Evolutionary conservation across 2,113 vertebrate genomes (phyloP), one percentile per base, ranked within the genome.

Genomic region (Engystomops pustulosus): DNA sequence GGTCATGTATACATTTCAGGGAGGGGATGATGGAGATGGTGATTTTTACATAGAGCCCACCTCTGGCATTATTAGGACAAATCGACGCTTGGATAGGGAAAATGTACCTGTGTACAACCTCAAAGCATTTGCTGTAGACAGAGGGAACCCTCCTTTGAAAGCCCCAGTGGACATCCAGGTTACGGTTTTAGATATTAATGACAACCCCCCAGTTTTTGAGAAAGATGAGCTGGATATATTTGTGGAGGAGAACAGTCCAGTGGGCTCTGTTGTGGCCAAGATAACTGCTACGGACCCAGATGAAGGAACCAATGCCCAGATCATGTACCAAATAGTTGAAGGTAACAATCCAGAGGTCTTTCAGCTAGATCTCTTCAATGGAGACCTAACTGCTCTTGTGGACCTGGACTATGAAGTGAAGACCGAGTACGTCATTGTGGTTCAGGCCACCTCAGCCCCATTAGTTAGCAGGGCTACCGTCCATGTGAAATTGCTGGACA

Each of bases 271-370:
- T 1, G 96, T 99, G 87, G 97, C 97, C 0, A 90, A 90, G 3
- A 95, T 99, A 84, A 94, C 87, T 0, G 97, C 97, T 23, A 89
- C 92, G 0, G 98, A 99, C 87, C 97, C 97, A 0, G 98, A 99
- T 0, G 97, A 98, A 72, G 97, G 97, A 45, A 95, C 96, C 53
- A 99, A 99, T 0, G 98, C 98, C 32, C 97, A 98, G 88, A 97
- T 99, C 89, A 97, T 99, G 95, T 99, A 99, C 85, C 98, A 99
- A 89, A 99, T 99, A 0, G 96, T 99, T 45, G 97, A 99, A 86
- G 98, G 98, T 25, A 98, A 99, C 44, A 91, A 94, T 67, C 97
- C 97, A 0, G 96, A 99, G 87, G 95, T 97, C 76, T 99, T 99
- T 87, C 95, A 98, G 75, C 91, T 99, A 36, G 96, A 99, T 86